Evolutionary conservation across 2,888 invertebrate species (phyloP).

Genomic region (Pinctada fucata): DNA sequence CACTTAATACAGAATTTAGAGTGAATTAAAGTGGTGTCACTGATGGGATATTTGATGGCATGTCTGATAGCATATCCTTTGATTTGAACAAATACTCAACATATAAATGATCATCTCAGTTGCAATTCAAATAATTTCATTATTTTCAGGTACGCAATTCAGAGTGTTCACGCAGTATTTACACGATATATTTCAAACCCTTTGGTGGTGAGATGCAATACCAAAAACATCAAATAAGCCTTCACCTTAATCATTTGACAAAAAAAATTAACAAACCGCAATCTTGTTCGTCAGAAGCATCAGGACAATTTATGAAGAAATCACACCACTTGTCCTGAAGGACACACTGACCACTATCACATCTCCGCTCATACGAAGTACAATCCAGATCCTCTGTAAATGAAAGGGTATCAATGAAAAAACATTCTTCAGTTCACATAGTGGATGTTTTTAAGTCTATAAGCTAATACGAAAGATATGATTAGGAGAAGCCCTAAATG

Average conservation of each 20-base stretch:
- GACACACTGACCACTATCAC: conserved; percentile 77
- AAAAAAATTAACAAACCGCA: conserved; percentile 74
- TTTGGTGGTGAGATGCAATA: too few relatives aligned
- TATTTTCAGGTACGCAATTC: too few relatives aligned
- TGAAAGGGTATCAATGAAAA: background rate
- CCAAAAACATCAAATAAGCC: too few relatives aligned
- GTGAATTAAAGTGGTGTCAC: too few relatives aligned
- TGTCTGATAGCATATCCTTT: background rate
- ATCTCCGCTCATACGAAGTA: conserved; percentile 65
- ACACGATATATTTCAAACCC: too few relatives aligned
- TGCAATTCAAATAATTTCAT: background rate
- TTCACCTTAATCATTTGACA: background rate
- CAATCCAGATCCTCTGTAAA: conserved; percentile 66
- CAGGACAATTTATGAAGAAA: conserved; percentile 77
- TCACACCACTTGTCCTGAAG: conserved; percentile 76
- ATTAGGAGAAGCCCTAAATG: too few relatives aligned
- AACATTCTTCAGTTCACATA: too few relatives aligned
- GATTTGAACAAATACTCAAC: background rate
- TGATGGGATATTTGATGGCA: too few relatives aligned
- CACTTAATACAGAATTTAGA: too few relatives aligned
- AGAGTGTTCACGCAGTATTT: too few relatives aligned
- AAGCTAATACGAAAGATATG: too few relatives aligned
- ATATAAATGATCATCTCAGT: background rate
- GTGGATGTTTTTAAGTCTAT: too few relatives aligned
- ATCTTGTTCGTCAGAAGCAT: conserved; percentile 77